phyloP scores from a whole-genome alignment of 2,888 invertebrate species.

The Adela reaumurella region DNA sequence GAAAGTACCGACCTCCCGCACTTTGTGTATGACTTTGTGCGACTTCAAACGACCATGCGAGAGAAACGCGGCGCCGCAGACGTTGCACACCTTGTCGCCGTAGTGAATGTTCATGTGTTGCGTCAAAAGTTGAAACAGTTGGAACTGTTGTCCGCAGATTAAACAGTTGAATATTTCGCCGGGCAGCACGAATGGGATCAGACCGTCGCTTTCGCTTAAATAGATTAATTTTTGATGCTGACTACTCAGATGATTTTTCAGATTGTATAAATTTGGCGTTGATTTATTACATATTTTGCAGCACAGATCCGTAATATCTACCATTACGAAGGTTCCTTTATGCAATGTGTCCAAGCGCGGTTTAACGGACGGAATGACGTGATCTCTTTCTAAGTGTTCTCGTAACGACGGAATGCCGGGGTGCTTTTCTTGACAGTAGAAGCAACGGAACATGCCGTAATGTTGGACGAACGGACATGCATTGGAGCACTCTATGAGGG shows the following conservation, averaged over 20 bases:
- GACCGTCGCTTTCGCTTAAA: background rate
- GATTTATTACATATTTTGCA: conserved; percentile 27
- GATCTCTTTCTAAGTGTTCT: conserved; percentile 16
- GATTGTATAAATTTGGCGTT: background rate
- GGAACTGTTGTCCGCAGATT: conserved; percentile 36
- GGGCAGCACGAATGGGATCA: background rate
- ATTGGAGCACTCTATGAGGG: conserved; percentile 36
- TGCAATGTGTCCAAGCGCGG: background rate
- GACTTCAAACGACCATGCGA: conserved; percentile 39
- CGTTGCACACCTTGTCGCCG: conserved; percentile 39
- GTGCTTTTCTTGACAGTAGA: conserved; percentile 26
- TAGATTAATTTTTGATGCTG: background rate
- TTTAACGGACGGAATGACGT: background rate
- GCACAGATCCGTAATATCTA: conserved; percentile 37
- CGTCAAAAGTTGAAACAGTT: conserved; percentile 39
- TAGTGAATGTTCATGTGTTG: conserved; percentile 47
- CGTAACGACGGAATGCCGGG: conserved; percentile 10
- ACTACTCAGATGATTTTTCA: background rate
- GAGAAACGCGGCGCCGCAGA: conserved; percentile 43
- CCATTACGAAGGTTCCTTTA: conserved; percentile 17
- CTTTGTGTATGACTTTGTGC: conserved; percentile 23
- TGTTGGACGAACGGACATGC: conserved; percentile 43
- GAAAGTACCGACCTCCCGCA: conserved; percentile 17
- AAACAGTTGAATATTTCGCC: conserved; percentile 19
- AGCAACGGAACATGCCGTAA: conserved; percentile 46